Conservation (phyloP, 2,113 vertebrate species). For the Vidua chalybeata region DNA sequence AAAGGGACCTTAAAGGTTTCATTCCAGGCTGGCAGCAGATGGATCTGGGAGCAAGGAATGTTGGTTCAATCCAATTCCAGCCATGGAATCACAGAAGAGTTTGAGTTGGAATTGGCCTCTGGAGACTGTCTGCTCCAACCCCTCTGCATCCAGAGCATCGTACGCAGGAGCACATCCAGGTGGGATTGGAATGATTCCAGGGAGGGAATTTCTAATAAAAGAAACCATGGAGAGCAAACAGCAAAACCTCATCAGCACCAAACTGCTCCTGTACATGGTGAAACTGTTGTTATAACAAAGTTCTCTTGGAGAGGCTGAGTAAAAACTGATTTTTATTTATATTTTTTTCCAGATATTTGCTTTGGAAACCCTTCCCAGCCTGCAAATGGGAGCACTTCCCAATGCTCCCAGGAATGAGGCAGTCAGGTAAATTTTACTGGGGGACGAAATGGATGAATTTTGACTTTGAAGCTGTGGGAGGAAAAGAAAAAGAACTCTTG, state of each 20-base stretch:
- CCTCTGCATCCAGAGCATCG: background rate
- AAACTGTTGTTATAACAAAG: background rate
- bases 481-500: constrained; percentile 9
- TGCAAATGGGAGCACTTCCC: background rate
- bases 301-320: background rate
- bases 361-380: background rate
- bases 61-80: background rate
- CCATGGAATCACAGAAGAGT: background rate
- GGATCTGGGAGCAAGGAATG: background rate
- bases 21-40: background rate
- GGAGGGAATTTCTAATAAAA: background rate
- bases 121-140: background rate
- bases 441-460: constrained; percentile 18
- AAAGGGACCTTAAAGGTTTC: background rate
- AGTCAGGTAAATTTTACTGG: background rate
- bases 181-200: background rate
- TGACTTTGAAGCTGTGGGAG: constrained; percentile 10
- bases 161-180: background rate
- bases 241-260: background rate
- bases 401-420: background rate
- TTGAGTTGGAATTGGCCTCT: background rate
- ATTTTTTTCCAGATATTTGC: background rate
- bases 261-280: background rate
- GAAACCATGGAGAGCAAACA: background rate
- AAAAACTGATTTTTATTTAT: background rate